Conservation (phyloP, 2,113 vertebrate species). For the Stegastes partitus region DNA sequence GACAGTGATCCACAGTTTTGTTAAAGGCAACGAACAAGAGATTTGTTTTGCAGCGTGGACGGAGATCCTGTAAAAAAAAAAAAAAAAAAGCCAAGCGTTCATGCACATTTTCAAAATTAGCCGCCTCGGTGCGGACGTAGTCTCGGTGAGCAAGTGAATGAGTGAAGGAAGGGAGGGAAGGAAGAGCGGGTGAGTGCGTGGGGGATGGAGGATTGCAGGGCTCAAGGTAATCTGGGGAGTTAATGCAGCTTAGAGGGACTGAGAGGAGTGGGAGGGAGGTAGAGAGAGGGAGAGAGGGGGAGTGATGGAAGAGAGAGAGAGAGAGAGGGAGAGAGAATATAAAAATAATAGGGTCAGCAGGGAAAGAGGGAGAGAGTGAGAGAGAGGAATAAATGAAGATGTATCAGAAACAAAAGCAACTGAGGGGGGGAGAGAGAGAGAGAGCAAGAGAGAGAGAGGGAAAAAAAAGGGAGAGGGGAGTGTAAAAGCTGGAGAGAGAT, state of each 20-base stretch:
- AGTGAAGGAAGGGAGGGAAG: slow-evolving; percentile 59
- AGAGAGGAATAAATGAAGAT: slow-evolving; percentile 78
- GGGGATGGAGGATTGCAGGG: slow-evolving; percentile 83
- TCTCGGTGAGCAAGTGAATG: slow-evolving; percentile 65
- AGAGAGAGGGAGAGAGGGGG: slow-evolving; percentile 63
- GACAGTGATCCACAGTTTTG: slow-evolving; percentile 13
- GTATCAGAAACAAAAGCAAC: slow-evolving; percentile 79
- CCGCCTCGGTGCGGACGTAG: slow-evolving; percentile 30
- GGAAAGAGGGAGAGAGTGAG: slow-evolving; percentile 73
- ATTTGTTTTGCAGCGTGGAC: not conserved
- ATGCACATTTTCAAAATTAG: slow-evolving; percentile 55
- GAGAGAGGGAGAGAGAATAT: slow-evolving; percentile 64
- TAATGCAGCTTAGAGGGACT: slow-evolving; percentile 87
- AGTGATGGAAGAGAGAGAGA: slow-evolving; percentile 64
- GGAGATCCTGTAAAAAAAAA: slow-evolving; percentile 11
- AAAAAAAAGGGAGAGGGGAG: slow-evolving; percentile 40
- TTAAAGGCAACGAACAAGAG: not conserved
- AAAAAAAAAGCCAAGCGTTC: slow-evolving; percentile 14
- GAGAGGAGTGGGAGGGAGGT: slow-evolving; percentile 73
- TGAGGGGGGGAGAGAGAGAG: slow-evolving; percentile 29
- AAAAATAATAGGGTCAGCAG: slow-evolving; percentile 82
- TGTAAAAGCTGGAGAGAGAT: slow-evolving; percentile 61
- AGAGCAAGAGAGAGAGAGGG: slow-evolving; percentile 7
- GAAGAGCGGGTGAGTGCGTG: slow-evolving; percentile 68
- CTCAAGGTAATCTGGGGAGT: slow-evolving; percentile 87